Conservation (phyloP, 2,888 invertebrate genomes). For the Phaonia tiefii region DNA sequence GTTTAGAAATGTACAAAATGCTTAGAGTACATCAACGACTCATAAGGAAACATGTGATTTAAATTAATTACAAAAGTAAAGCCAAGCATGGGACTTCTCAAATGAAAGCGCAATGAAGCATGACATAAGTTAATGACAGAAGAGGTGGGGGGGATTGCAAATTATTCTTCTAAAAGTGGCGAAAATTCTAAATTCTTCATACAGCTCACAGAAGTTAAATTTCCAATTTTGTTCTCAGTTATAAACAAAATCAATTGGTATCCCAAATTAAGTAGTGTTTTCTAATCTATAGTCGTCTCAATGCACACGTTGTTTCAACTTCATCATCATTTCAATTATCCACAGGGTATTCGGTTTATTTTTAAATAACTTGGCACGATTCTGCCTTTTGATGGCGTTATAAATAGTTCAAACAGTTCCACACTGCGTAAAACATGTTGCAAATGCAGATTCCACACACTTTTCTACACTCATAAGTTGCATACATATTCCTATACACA, state of each 20-base stretch:
- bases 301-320: background rate
- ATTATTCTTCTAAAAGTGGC: background rate
- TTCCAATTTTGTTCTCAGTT: too few relatives aligned
- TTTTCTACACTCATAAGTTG: background rate
- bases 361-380: slow-evolving; percentile 28
- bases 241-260: too few relatives aligned
- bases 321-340: background rate
- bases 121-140: background rate
- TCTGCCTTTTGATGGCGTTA: background rate
- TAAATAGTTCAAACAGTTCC: slow-evolving; percentile 14
- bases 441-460: slow-evolving; percentile 16
- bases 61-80: too few relatives aligned
- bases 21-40: background rate
- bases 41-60: background rate
- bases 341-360: slow-evolving; percentile 25
- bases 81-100: background rate
- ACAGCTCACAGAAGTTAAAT: too few relatives aligned
- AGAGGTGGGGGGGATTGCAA: background rate
- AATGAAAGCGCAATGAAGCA: background rate
- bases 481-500: too few relatives aligned
- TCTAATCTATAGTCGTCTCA: too few relatives aligned
- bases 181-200: background rate
- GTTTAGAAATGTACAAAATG: background rate
- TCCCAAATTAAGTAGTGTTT: too few relatives aligned
- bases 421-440: background rate